Percentiles rank a stretch among this genome's conserved stretches.
Conservation (phyloP, 2,113 vertebrate species). For the Poeciliopsis retropinna region DNA sequence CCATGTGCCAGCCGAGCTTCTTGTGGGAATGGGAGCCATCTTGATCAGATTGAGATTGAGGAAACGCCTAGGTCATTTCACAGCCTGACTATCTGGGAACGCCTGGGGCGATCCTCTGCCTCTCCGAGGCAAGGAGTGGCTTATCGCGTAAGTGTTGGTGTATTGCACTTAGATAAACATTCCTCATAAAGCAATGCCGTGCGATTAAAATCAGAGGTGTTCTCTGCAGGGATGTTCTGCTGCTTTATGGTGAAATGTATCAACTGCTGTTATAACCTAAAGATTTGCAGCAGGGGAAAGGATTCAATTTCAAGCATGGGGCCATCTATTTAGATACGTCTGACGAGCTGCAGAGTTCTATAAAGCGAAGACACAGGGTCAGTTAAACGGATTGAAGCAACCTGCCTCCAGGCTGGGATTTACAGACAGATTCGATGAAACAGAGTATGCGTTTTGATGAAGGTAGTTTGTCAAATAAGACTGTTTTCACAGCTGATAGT, state of each 20-base stretch:
- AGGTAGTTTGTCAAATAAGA: no score
- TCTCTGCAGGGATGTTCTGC: slow-evolving; percentile 22
- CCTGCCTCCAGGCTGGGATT: neutral
- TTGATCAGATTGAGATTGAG: slow-evolving; percentile 37
- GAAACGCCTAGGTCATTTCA: slow-evolving; percentile 37
- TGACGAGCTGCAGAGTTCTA: slow-evolving; percentile 4
- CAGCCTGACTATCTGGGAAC: slow-evolving; percentile 35
- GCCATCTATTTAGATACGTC: slow-evolving; percentile 12
- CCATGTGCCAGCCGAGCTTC: slow-evolving; percentile 12
- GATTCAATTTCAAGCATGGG: slow-evolving; percentile 8
- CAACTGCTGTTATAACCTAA: slow-evolving; percentile 9
- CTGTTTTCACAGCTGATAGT: no score
- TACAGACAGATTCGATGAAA: neutral
- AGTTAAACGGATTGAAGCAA: neutral
- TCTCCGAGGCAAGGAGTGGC: slow-evolving; percentile 9
- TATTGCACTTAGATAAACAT: slow-evolving; percentile 21
- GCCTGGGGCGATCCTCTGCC: slow-evolving; percentile 12
- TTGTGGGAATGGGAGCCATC: slow-evolving; percentile 28
- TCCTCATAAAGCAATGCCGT: slow-evolving; percentile 12
- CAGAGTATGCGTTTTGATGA: no score
- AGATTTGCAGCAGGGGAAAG: neutral
- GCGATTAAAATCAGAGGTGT: neutral
- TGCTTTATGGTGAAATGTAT: slow-evolving; percentile 19
- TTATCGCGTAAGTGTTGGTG: neutral
- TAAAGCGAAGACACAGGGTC: neutral